A percentile compares a stretch with the other conserved stretches of the same genome.
Conservation (phyloP, 1,140 invertebrate genomes). For the Odontomachus brunneus region DNA sequence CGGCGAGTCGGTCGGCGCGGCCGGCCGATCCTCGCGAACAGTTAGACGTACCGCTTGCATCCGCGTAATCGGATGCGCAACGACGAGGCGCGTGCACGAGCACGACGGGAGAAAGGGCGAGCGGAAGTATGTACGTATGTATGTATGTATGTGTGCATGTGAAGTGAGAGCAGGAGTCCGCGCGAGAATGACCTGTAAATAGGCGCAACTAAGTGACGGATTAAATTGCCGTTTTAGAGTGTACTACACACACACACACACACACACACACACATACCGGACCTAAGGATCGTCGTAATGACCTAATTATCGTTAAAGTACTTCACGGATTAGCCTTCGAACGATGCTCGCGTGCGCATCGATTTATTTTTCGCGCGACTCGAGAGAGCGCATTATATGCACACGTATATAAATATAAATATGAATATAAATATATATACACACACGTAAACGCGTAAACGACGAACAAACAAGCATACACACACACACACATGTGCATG, state of each 20-base stretch:
- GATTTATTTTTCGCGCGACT: constrained; percentile 57
- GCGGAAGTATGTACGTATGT: background rate
- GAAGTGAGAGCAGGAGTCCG: background rate
- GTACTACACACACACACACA: no score
- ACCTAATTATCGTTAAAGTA: constrained; percentile 71
- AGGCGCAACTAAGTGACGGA: constrained; percentile 59
- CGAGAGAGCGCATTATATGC: constrained; percentile 32
- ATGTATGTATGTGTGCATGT: no score
- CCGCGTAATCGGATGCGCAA: constrained; percentile 41
- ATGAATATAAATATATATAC: constrained; percentile 7
- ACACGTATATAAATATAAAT: constrained; percentile 9
- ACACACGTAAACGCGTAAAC: constrained; percentile 14
- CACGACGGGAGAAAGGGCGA: constrained; percentile 11
- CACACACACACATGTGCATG: background rate
- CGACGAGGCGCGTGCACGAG: constrained; percentile 53
- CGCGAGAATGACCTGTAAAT: constrained; percentile 65
- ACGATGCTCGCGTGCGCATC: constrained; percentile 59
- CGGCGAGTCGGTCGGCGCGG: background rate
- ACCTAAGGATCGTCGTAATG: constrained; percentile 68
- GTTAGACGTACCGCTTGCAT: constrained; percentile 29
- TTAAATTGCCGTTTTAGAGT: constrained; percentile 64
- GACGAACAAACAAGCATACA: background rate
- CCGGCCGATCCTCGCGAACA: background rate
- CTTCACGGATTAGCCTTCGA: constrained; percentile 73
- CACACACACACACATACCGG: no score